Evolutionary conservation across 2,888 invertebrate species (phyloP).

Genomic region (Scaptomyza tumidula): DNA sequence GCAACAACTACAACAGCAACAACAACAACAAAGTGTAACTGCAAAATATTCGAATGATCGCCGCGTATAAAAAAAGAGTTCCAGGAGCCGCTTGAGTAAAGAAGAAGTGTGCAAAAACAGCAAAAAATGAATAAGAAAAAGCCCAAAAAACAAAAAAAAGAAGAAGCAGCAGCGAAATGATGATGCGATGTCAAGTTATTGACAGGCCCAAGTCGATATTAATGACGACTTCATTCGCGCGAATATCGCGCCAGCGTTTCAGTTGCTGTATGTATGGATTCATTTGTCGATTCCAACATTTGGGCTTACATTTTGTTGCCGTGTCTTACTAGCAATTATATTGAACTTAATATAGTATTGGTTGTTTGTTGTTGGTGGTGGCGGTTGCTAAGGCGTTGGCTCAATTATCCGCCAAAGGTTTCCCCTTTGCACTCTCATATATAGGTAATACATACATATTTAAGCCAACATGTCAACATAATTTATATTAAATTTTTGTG

Average conservation of each 20-base stretch:
- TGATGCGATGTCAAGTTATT: slow-evolving; percentile 79
- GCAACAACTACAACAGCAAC: slow-evolving; percentile 12
- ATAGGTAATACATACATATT: slow-evolving; percentile 51
- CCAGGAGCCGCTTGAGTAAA: slow-evolving; percentile 46
- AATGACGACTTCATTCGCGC: slow-evolving; percentile 78
- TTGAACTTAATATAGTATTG: slow-evolving; percentile 38
- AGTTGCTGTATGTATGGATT: slow-evolving; percentile 5
- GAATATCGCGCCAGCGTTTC: slow-evolving; percentile 43
- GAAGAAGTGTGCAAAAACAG: slow-evolving; percentile 35
- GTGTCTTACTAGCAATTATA: slow-evolving; percentile 73
- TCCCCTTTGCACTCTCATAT: neutral
- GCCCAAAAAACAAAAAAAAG: slow-evolving; percentile 23
- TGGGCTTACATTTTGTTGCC: slow-evolving; percentile 53
- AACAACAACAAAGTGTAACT: slow-evolving; percentile 21
- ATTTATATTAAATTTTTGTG: slow-evolving; percentile 82
- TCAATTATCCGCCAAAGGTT: slow-evolving; percentile 31
- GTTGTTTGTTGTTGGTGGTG: neutral
- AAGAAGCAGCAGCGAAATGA: slow-evolving; percentile 45
- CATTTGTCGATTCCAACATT: slow-evolving; percentile 13
- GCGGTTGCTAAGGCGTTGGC: slow-evolving; percentile 15
- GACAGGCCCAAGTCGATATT: slow-evolving; percentile 78
- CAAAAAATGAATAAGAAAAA: slow-evolving; percentile 11
- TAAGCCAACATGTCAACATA: slow-evolving; percentile 83
- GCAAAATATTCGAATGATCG: slow-evolving; percentile 24
- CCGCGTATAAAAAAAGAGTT: slow-evolving; percentile 48